Percentiles rank a stretch among this genome's conserved stretches.
phyloP scores from a whole-genome alignment of 64 coral and sea anemone genomes.

The Catalaphyllia jardinei region DNA sequence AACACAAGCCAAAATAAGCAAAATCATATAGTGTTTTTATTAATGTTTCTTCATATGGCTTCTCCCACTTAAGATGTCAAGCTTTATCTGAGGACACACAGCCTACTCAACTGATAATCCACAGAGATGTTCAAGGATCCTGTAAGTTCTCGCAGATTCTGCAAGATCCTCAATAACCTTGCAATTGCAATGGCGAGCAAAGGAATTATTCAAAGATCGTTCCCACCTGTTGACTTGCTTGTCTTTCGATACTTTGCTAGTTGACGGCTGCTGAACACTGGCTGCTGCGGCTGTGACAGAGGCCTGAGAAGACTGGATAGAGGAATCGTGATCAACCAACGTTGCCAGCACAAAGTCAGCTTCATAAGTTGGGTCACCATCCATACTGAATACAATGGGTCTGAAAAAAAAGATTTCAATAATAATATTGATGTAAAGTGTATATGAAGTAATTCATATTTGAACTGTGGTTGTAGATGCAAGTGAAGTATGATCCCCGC shows the following conservation, averaged over 20 bases:
- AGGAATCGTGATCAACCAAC: constrained; percentile 67
- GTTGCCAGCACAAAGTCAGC: constrained; percentile 97
- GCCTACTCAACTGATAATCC: too few species aligned
- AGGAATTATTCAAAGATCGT: neutral
- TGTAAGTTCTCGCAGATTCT: too few species aligned
- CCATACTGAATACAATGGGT: constrained; percentile 96
- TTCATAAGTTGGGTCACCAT: constrained; percentile 88
- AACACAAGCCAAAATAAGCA: neutral
- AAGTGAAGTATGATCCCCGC: too few species aligned
- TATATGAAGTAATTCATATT: too few species aligned
- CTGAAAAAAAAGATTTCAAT: constrained; percentile 20
- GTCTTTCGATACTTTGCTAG: constrained; percentile 8
- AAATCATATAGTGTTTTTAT: too few species aligned
- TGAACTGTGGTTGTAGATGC: too few species aligned
- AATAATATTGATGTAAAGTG: neutral
- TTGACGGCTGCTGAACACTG: neutral
- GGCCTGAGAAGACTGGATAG: constrained; percentile 64
- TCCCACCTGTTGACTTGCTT: constrained; percentile 35
- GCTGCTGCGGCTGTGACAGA: constrained; percentile 19
- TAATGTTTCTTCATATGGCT: too few species aligned
- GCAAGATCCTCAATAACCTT: too few species aligned
- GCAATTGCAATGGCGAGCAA: neutral
- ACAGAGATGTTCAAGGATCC: too few species aligned
- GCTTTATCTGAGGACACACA: too few species aligned
- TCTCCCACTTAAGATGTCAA: too few species aligned